phyloP scores from a whole-genome alignment of 2,797 vertebrate species.

The Sandelia bainsii region DNA sequence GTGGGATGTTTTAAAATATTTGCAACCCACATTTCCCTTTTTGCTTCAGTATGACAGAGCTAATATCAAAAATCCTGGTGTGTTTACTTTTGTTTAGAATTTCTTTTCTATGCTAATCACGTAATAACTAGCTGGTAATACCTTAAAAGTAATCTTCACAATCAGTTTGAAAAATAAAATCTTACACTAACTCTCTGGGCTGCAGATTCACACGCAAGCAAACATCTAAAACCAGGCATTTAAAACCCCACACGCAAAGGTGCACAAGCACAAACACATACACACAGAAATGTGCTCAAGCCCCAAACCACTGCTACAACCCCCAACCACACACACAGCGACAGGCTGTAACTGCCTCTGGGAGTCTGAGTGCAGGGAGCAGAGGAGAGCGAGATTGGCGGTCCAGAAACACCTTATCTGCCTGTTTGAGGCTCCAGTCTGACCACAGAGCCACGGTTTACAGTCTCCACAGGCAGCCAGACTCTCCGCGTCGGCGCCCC shows the following conservation, averaged over 20 bases:
- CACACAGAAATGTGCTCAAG: conserved; percentile 58
- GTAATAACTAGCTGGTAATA: conserved; percentile 50
- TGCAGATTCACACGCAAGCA: conserved; percentile 71
- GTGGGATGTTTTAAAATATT: conserved; percentile 49
- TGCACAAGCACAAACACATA: conserved; percentile 37
- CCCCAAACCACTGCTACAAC: conserved; percentile 64
- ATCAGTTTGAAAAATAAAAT: conserved; percentile 40
- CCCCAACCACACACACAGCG: conserved; percentile 53
- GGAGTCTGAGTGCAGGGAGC: conserved; percentile 70
- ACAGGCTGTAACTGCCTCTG: conserved; percentile 75
- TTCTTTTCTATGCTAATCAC: conserved; percentile 56
- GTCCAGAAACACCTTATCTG: conserved; percentile 82
- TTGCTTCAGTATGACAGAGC: conserved; percentile 26
- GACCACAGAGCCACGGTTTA: conserved; percentile 85
- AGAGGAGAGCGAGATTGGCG: conserved; percentile 65
- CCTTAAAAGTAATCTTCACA: conserved; percentile 52
- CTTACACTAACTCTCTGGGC: conserved; percentile 59
- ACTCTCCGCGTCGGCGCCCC: conserved; percentile 83
- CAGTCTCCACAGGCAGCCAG: conserved; percentile 84
- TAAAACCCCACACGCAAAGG: conserved; percentile 53
- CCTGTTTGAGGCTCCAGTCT: conserved; percentile 83
- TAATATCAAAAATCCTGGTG: conserved; percentile 46
- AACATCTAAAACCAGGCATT: conserved; percentile 66
- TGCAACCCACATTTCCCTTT: conserved; percentile 42
- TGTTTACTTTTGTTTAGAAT: conserved; percentile 52